Percentiles rank a stretch among this genome's conserved stretches.
These are phyloP conservation scores for Pseudorectes ferrugineus DNA, from an alignment of 2,113 vertebrate species.

Conservation along the genomic window DNA sequence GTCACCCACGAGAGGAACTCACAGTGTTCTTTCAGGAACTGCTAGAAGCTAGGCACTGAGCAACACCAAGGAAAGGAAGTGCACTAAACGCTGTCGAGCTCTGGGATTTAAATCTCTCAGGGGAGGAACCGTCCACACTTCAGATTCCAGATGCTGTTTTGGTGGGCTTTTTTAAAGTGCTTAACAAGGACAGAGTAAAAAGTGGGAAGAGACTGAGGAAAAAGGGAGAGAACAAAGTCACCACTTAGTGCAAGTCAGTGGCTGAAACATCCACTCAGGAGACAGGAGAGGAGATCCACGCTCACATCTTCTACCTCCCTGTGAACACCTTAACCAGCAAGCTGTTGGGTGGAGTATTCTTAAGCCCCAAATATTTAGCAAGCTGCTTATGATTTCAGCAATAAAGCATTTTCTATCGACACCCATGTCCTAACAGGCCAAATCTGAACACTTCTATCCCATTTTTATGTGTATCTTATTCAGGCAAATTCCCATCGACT, in stretches of 20 bases:
- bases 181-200: neutral
- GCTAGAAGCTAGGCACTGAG: neutral
- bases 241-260: neutral
- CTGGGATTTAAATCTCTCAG: neutral
- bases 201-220: neutral
- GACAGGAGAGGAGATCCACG: neutral
- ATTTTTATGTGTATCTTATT: neutral
- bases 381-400: neutral
- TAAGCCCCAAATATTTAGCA: neutral
- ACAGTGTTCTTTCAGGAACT: neutral
- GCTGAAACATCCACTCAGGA: neutral
- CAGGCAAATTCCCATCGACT: neutral
- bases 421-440: constrained; percentile 37
- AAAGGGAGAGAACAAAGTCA: neutral
- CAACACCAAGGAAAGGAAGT: neutral
- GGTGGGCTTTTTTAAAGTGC: neutral
- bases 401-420: neutral
- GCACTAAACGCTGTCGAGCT: neutral
- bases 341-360: neutral
- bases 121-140: neutral
- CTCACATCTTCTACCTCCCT: neutral
- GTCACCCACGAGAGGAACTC: neutral
- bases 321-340: neutral
- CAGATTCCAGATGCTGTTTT: neutral
- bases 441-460: neutral